Percentiles rank a stretch among this genome's conserved stretches.
These are phyloP conservation scores for Notolabrus celidotus DNA, from an alignment of 2,797 vertebrate species.

Conservation along the genomic window DNA sequence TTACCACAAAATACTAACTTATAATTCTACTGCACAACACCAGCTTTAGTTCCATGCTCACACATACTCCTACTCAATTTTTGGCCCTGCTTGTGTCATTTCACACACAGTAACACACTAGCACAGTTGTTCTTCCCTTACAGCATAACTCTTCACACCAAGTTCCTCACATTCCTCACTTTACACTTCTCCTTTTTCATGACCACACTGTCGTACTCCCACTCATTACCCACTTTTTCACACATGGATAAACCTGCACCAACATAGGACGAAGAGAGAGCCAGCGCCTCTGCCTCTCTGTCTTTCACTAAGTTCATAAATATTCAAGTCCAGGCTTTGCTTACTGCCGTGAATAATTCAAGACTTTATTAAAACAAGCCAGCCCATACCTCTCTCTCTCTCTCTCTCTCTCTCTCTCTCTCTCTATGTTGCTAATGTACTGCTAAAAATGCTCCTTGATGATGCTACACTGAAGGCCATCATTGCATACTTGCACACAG, in stretches of 20 bases:
- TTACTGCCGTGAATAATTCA: conserved; percentile 77
- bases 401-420: conserved; percentile 2
- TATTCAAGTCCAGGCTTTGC: conserved; percentile 66
- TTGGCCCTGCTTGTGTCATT: neutral
- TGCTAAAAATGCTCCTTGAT: conserved; percentile 41
- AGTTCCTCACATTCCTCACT: neutral
- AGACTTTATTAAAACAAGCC: conserved; percentile 74
- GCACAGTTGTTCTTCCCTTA: neutral
- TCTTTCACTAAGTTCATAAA: conserved; percentile 64
- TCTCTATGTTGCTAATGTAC: conserved; percentile 23
- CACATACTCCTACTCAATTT: neutral
- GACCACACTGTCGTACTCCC: conserved; percentile 2
- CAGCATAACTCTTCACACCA: neutral
- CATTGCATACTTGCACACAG: neutral
- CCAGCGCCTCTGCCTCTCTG: conserved; percentile 33
- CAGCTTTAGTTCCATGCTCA: neutral
- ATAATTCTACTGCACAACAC: no score
- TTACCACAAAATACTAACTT: no score
- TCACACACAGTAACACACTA: neutral
- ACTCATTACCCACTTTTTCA: conserved; percentile 26
- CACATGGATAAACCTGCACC: conserved; percentile 19
- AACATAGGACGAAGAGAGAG: conserved; percentile 17
- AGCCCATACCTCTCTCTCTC: conserved; percentile 10
- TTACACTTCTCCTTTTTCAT: neutral
- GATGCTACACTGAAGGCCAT: conserved; percentile 27